A percentile compares a stretch with the other conserved stretches of the same genome.
phyloP scores from a whole-genome alignment of 2,113 vertebrate species.

The Alethe castanea region DNA sequence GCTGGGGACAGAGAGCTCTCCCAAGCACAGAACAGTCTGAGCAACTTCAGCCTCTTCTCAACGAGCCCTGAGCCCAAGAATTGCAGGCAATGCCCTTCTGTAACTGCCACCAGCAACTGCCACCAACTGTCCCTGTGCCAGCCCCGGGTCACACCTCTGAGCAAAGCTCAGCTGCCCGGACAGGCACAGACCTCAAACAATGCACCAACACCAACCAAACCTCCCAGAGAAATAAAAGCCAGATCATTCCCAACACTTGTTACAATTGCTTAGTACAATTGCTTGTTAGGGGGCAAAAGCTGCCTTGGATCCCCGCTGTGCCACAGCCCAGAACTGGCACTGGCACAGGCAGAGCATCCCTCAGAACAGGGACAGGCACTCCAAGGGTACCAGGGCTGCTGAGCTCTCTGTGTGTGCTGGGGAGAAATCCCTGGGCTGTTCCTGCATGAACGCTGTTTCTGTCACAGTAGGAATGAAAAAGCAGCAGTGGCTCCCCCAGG shows the following conservation, averaged over 20 bases:
- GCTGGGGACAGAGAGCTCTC: not conserved
- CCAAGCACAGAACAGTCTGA: not conserved
- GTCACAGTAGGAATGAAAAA: not conserved
- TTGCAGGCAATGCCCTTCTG: not conserved
- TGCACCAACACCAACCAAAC: fast-evolving
- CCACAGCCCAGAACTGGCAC: not conserved
- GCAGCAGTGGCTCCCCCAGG: not conserved
- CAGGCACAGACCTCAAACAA: fast-evolving
- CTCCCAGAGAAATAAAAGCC: not conserved
- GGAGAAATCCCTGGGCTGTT: not conserved
- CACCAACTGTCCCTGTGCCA: not conserved
- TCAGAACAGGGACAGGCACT: not conserved
- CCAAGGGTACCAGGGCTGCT: fast-evolving
- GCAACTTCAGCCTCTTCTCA: not conserved
- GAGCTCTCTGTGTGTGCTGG: not conserved
- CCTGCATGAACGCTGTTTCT: not conserved
- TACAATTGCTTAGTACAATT: not conserved
- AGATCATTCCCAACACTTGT: not conserved
- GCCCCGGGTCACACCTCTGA: not conserved
- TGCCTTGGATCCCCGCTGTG: not conserved
- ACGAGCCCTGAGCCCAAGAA: not conserved
- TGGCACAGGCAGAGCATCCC: not conserved
- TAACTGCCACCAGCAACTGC: not conserved
- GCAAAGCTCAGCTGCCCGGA: fast-evolving
- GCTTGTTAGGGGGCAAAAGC: not conserved